A percentile compares a stretch with the other conserved stretches of the same genome.
These are phyloP conservation scores for Drosophila serrata DNA, from an alignment of 1,140 invertebrate species.

Conservation along the genomic window DNA sequence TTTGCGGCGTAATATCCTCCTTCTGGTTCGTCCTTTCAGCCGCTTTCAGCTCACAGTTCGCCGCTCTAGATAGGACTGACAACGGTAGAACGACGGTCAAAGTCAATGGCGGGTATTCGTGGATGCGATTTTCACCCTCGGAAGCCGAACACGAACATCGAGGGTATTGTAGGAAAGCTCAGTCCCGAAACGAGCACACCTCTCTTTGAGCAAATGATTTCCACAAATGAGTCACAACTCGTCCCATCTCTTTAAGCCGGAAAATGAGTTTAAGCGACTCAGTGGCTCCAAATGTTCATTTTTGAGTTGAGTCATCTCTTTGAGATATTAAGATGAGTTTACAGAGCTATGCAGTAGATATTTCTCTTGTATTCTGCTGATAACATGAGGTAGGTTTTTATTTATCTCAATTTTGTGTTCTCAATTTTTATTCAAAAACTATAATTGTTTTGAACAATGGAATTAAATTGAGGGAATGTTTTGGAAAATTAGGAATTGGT, in stretches of 20 bases:
- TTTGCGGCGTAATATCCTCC: not conserved
- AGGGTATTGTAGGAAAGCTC: not conserved
- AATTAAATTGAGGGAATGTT: not conserved
- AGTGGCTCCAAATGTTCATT: not conserved
- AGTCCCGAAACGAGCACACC: not conserved
- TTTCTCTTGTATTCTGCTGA: no score
- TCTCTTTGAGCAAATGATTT: not conserved
- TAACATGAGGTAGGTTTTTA: not conserved
- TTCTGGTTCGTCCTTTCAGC: slow-evolving; percentile 25
- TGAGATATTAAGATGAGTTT: not conserved
- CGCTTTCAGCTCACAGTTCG: slow-evolving; percentile 62
- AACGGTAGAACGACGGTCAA: slow-evolving; percentile 42
- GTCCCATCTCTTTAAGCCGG: not conserved
- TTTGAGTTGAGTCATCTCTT: not conserved
- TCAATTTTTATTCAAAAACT: not conserved
- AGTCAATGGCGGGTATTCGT: slow-evolving; percentile 49
- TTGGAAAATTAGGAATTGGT: not conserved
- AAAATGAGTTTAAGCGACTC: not conserved
- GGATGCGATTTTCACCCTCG: slow-evolving; percentile 45
- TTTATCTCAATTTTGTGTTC: not conserved
- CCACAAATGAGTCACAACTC: not conserved
- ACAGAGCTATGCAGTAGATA: not conserved
- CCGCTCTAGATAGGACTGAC: slow-evolving; percentile 70
- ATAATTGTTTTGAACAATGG: not conserved
- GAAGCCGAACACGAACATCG: not conserved